Evolutionary conservation across 2,797 vertebrate genomes (phyloP), one percentile per base, ranked within the genome.

Genomic region (Anomalospiza imberbis): DNA sequence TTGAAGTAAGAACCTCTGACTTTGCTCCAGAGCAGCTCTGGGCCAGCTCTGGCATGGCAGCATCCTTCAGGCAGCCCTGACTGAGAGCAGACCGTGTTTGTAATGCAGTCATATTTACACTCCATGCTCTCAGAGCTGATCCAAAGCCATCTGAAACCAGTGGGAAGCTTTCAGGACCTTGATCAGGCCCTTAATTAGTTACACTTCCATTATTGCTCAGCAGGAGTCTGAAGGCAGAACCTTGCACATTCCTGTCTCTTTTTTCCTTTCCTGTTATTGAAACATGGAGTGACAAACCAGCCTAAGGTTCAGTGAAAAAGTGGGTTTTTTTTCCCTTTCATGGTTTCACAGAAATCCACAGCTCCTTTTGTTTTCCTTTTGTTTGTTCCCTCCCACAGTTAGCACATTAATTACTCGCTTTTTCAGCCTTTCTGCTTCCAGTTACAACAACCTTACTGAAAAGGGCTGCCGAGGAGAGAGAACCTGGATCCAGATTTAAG

Each of bases 161-260:
- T 67, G n/a, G 88, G 94, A 93, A 54, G 84, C 65, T 91, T 94
- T 94, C 57, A 8, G 58, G 61, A 24, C 82, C 87, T 92, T 85
- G 81, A 95, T 96, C 93, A 91, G 21, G 34, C 28, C 72, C 58
- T 91, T 94, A 91, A 93, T 96, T 93, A 94, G 82, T 85, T 88
- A 51, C 26, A 71, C 53, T 91, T 89, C 81, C 93, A 94, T 93
- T 94, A 95, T 32, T 80, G 75, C 93, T 80, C 93, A 83, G 91
- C 75, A 80, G 91, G 95, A 63, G n/a, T 55, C 75, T 68, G 68
- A 91, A 91, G 93, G 89, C 88, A 93, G 50, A 91, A 71, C 68
- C 65, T 74, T 85, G 54, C 28, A 54, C 22, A 32, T 57, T 92
- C 14, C 75, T 80, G 26, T 13, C 32, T 67, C 45, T n/a, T 66